These are phyloP conservation scores for Zaprionus taronus DNA, from an alignment of 1,140 invertebrate genomes.

Conservation along the genomic window DNA sequence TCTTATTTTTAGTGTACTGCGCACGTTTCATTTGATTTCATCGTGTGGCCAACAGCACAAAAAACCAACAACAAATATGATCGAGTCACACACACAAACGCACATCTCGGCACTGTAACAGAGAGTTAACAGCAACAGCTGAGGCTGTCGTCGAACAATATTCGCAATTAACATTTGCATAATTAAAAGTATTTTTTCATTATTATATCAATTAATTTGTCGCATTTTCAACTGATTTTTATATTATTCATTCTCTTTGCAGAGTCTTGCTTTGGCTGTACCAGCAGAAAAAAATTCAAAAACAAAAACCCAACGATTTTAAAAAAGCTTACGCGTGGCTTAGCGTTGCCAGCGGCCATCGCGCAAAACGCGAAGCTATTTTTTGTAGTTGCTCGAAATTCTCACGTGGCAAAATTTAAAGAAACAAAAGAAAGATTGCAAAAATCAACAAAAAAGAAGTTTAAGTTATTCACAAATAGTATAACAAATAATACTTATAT, in stretches of 20 bases:
- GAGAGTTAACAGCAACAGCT: slow-evolving; percentile 48
- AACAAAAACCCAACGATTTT: slow-evolving; percentile 16
- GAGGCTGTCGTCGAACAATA: slow-evolving; percentile 24
- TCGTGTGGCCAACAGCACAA: slow-evolving; percentile 3
- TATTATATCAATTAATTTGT: slow-evolving; percentile 1
- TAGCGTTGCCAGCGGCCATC: slow-evolving; percentile 54
- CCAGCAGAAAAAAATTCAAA: slow-evolving; percentile 12
- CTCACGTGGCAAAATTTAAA: slow-evolving; percentile 50
- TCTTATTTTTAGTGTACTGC: slow-evolving; percentile 47
- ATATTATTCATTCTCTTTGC: slow-evolving; percentile 22
- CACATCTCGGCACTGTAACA: slow-evolving; percentile 24
- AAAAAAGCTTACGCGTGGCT: slow-evolving; percentile 32
- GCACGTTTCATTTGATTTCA: slow-evolving; percentile 42
- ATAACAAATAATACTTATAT: slow-evolving; percentile 10
- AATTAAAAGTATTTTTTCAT: slow-evolving; percentile 10
- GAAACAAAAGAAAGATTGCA: slow-evolving; percentile 7
- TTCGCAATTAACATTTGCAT: slow-evolving; percentile 43
- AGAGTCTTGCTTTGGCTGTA: slow-evolving; percentile 36
- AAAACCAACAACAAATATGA: slow-evolving; percentile 33
- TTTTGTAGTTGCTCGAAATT: slow-evolving; percentile 49
- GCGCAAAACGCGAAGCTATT: slow-evolving; percentile 48
- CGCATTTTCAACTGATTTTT: slow-evolving; percentile 2
- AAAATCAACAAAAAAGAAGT: slow-evolving; percentile 7
- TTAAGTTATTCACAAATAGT: background rate
- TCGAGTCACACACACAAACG: slow-evolving; percentile 3